phyloP scores from a whole-genome alignment of 2,797 vertebrate genomes.

The Poecile montanus region DNA sequence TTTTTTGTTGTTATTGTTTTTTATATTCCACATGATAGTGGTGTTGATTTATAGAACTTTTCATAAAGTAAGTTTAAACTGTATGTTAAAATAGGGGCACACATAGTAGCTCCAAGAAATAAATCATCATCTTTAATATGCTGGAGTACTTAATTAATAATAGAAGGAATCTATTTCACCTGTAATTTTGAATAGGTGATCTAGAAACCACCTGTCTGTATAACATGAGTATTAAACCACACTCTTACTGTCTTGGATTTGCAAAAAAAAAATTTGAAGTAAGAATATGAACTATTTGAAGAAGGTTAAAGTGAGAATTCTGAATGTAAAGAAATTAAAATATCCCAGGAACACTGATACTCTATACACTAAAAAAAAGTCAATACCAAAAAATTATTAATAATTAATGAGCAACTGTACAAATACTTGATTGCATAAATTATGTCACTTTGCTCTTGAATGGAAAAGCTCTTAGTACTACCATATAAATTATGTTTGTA shows the following conservation, averaged over 20 bases:
- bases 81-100: slow-evolving; percentile 9
- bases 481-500: slow-evolving; percentile 15
- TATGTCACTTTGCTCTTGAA: background rate
- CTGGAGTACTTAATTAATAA: background rate
- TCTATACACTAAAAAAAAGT: background rate
- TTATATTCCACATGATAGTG: slow-evolving; percentile 38
- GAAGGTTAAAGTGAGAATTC: background rate
- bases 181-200: slow-evolving; percentile 13
- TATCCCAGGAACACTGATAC: background rate
- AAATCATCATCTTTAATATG: background rate
- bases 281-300: background rate
- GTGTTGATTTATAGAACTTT: slow-evolving; percentile 61
- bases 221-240: background rate
- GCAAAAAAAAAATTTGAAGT: background rate
- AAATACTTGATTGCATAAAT: slow-evolving; percentile 8
- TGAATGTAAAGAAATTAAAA: slow-evolving; percentile 20
- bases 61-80: slow-evolving; percentile 40
- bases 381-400: background rate
- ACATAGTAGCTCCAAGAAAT: background rate
- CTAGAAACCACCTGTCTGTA: background rate
- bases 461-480: slow-evolving; percentile 4
- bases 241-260: background rate
- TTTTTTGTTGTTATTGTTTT: slow-evolving; percentile 60
- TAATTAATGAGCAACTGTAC: background rate
- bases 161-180: slow-evolving; percentile 5